phyloP scores from a whole-genome alignment of 2,888 invertebrate species.

The Baronia brevicornis region DNA sequence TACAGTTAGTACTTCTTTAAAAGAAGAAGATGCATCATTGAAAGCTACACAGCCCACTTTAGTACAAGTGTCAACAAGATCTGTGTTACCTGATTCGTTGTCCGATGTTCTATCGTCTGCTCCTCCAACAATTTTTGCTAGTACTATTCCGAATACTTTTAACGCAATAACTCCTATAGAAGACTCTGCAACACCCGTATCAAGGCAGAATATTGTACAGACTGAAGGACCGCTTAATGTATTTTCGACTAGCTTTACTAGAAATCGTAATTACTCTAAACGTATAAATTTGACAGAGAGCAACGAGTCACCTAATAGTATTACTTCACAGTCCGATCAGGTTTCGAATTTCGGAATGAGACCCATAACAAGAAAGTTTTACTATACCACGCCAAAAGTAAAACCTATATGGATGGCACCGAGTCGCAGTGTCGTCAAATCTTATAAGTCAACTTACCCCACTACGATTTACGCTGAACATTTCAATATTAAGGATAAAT shows the following conservation, averaged over 20 bases:
- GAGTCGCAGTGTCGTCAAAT: slow-evolving; percentile 41
- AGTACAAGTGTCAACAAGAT: slow-evolving; percentile 27
- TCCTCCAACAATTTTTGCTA: slow-evolving; percentile 26
- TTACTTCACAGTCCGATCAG: slow-evolving; percentile 42
- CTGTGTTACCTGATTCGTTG: slow-evolving; percentile 19
- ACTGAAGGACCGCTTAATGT: slow-evolving; percentile 39
- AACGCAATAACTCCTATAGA: slow-evolving; percentile 19
- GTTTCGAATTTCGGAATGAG: slow-evolving; percentile 29
- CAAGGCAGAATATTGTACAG: slow-evolving; percentile 43
- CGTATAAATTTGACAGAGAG: slow-evolving; percentile 46
- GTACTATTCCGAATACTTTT: slow-evolving; percentile 17
- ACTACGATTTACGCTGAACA: slow-evolving; percentile 63
- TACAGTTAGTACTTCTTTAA: slow-evolving; percentile 41
- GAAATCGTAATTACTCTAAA: slow-evolving; percentile 58
- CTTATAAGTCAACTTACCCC: slow-evolving; percentile 36
- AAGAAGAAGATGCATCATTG: slow-evolving; percentile 40
- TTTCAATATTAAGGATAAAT: slow-evolving; percentile 54
- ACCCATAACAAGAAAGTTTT: slow-evolving; percentile 48
- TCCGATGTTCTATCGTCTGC: slow-evolving; percentile 34
- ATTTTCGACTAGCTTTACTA: slow-evolving; percentile 36
- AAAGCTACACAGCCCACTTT: slow-evolving; percentile 35
- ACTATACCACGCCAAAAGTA: slow-evolving; percentile 53
- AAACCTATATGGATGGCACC: slow-evolving; percentile 65
- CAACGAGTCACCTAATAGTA: slow-evolving; percentile 58
- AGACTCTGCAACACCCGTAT: slow-evolving; percentile 20